phyloP scores from a whole-genome alignment of 2,797 vertebrate genomes.

The Lepus oiostolus region DNA sequence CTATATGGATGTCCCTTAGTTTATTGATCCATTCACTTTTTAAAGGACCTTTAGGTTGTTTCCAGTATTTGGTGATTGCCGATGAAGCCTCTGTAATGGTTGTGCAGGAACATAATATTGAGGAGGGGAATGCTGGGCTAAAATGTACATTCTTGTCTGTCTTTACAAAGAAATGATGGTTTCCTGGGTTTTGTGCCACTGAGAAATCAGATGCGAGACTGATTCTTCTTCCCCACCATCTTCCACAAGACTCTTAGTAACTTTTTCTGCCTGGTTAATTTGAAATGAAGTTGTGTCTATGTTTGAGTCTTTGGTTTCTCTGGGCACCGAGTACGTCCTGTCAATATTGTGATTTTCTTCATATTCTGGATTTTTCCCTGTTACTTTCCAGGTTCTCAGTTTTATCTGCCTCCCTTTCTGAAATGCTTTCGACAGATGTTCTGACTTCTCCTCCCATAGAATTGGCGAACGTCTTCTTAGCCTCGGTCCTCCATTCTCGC shows the following conservation, averaged over 20 bases:
- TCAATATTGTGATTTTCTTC: constrained; percentile 24
- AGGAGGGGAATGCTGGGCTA: background rate
- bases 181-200: background rate
- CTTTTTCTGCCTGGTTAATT: background rate
- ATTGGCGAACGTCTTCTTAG: background rate
- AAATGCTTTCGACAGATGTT: background rate
- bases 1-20: too few species aligned
- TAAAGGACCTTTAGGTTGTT: too few species aligned
- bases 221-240: background rate
- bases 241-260: background rate
- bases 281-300: background rate
- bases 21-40: too few species aligned
- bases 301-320: background rate
- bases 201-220: background rate
- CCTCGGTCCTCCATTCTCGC: background rate
- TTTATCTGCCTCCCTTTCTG: background rate
- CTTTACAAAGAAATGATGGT: background rate
- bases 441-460: background rate
- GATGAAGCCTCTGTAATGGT: background rate
- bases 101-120: background rate
- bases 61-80: background rate
- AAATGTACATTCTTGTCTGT: background rate
- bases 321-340: background rate
- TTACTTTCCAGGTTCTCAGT: background rate
- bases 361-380: background rate